These are phyloP conservation scores for Synaphobranchus kaupii DNA, from an alignment of 2,797 vertebrate genomes.

Conservation along the genomic window DNA sequence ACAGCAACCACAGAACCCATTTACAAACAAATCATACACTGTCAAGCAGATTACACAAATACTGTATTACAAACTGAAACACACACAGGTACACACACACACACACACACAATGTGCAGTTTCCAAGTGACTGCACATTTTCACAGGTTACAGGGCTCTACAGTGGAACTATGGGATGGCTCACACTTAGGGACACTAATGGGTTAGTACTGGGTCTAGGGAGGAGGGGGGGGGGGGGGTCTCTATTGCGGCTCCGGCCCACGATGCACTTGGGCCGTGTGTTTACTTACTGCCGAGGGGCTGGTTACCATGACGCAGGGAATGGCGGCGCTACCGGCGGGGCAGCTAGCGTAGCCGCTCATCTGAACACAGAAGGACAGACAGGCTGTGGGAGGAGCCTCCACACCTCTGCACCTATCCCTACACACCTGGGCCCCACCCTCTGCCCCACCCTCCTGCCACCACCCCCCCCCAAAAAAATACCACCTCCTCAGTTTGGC, in stretches of 20 bases:
- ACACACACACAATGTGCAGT: conserved; percentile 59
- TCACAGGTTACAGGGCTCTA: conserved; percentile 47
- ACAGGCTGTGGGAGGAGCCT: conserved; percentile 65
- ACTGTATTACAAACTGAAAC: conserved; percentile 44
- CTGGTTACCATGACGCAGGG: conserved; percentile 76
- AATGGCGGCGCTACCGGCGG: conserved; percentile 71
- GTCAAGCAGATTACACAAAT: conserved; percentile 41
- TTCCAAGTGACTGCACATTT: conserved; percentile 57
- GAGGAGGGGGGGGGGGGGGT: conserved; percentile 25
- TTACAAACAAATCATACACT: conserved; percentile 47
- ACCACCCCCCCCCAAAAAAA: not conserved
- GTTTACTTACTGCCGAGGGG: conserved; percentile 77
- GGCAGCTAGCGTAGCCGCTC: conserved; percentile 69
- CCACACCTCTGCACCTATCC: conserved; percentile 29
- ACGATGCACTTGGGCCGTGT: conserved; percentile 46
- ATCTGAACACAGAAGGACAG: conserved; percentile 80
- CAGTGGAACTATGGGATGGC: conserved; percentile 23
- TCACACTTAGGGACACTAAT: conserved; percentile 26
- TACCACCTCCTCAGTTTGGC: not conserved
- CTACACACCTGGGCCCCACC: not conserved
- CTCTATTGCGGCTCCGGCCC: conserved; percentile 46
- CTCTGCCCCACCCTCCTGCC: not conserved
- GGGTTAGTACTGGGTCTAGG: conserved; percentile 48
- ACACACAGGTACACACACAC: conserved; percentile 34
- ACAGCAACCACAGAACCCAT: conserved; percentile 6